Base-by-base conservation (phyloP, 2,797 vertebrate species). In the Cossypha niveicapilla region DNA sequence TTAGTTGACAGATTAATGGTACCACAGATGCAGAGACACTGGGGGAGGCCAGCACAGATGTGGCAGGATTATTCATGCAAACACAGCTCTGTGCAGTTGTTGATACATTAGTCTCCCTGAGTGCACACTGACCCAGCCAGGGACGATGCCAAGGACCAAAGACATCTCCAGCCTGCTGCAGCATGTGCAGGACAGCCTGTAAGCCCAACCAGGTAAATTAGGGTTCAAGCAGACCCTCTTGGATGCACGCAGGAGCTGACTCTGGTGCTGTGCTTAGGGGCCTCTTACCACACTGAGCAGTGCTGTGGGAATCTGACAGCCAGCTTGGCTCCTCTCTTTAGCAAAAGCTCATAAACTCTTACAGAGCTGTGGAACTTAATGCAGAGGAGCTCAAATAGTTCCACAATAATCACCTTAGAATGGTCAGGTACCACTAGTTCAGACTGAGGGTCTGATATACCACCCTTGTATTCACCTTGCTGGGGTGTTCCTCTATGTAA, bases 41-140 rank as follows among this genome's bases (percentile, higher is more conserved):
- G 56, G 35, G 62, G 74, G 67, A 90, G 63, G 51, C 63, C 70
- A 66, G 58, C 4, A 13, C 54, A 22, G 51, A 25, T 90, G 73
- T 94, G 71, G 74, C 80, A 90, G 62, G 71, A 73, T 95, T 92
- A 79, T 70, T 85, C 44, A 78, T 65, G 76, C 77, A 75, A 86
- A 30, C 6, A 2, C 22, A 47, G 57, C 19, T 86, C 62, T 37
- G 42, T 68, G 63, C 34, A 51, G 63, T 11, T 81, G 32, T 58
- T 63, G 71, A 51, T 56, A 34, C 41, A n/a, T 70, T 13, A 44
- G 35, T 37, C 56, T 60, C 57, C 18, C 48, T 27, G 28, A 32
- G 42, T 24, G 45, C 54, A 34, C 0, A 1, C 37, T 70, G 77
- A 91, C 66, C 35, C 25, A 65, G 65, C 9, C 50, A 47, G 50